These are phyloP conservation scores for Eupsilia transversa DNA, from an alignment of 2,888 invertebrate genomes.

Conservation along the genomic window DNA sequence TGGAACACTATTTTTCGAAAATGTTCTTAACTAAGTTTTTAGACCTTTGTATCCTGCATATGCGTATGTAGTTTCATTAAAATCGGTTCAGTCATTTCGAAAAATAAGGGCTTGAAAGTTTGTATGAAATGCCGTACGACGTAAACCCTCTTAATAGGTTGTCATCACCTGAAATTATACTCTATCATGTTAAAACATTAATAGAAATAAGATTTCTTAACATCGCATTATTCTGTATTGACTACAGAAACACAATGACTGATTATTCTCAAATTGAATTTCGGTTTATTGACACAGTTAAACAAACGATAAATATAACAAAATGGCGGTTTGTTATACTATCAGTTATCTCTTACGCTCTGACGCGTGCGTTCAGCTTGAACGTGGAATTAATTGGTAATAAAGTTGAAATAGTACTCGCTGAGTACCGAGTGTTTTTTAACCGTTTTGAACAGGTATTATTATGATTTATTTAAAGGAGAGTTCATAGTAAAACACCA, in stretches of 20 bases:
- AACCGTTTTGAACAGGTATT: conserved; percentile 27
- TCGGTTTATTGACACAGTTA: conserved; percentile 34
- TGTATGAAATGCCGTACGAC: no score
- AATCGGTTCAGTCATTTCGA: no score
- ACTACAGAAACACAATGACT: conserved; percentile 10
- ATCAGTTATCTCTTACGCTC: conserved; percentile 66
- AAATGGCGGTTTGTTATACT: conserved; percentile 54
- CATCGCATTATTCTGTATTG: conserved; percentile 10
- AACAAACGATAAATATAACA: conserved; percentile 53
- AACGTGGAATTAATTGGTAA: conserved; percentile 51
- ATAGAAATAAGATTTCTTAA: conserved; percentile 20
- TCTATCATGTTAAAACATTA: neutral
- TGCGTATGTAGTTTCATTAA: no score
- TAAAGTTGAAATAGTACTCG: conserved; percentile 45
- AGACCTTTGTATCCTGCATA: no score
- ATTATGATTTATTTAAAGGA: conserved; percentile 19
- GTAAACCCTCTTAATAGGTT: no score
- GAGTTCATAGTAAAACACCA: neutral
- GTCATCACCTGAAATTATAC: neutral
- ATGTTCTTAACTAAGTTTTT: no score
- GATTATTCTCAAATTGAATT: conserved; percentile 46
- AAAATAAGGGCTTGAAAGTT: no score
- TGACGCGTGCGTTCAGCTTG: conserved; percentile 49
- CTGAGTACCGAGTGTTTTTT: conserved; percentile 30
- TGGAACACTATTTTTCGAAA: no score